Conservation (phyloP, 2,888 invertebrate genomes). For the Nomada lathburiana region DNA sequence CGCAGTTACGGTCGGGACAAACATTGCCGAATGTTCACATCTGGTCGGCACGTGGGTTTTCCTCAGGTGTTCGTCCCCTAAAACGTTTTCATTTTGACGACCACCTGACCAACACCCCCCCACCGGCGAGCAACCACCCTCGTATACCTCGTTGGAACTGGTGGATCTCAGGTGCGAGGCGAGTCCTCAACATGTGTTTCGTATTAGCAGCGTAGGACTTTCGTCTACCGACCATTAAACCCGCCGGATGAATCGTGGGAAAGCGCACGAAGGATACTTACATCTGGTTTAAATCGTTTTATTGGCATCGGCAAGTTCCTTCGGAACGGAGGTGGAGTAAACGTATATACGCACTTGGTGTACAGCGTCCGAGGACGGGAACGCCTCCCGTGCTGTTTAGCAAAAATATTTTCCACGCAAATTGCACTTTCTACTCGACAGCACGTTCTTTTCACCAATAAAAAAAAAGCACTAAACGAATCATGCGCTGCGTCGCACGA, state of each 20-base stretch:
- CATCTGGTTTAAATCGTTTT: slow-evolving; percentile 78
- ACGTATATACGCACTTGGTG: slow-evolving; percentile 6
- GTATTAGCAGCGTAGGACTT: slow-evolving; percentile 72
- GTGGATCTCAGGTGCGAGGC: slow-evolving; percentile 65
- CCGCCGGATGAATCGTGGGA: slow-evolving; percentile 70
- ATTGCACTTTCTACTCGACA: neutral
- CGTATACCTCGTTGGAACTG: neutral
- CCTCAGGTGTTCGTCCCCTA: slow-evolving; percentile 61
- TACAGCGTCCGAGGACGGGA: neutral
- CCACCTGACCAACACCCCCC: slow-evolving; percentile 43
- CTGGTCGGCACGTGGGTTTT: slow-evolving; percentile 75
- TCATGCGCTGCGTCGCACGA: neutral
- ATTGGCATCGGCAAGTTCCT: slow-evolving; percentile 66
- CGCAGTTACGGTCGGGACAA: slow-evolving; percentile 57
- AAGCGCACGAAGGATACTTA: slow-evolving; percentile 62
- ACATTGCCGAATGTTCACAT: slow-evolving; percentile 59
- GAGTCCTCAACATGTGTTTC: slow-evolving; percentile 76
- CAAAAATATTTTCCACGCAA: neutral
- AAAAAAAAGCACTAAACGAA: neutral
- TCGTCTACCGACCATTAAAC: slow-evolving; percentile 54
- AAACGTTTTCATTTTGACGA: slow-evolving; percentile 40
- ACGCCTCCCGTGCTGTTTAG: neutral
- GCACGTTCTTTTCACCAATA: neutral
- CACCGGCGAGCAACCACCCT: slow-evolving; percentile 19
- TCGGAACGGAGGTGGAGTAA: slow-evolving; percentile 13